Percentiles rank a stretch among this genome's conserved stretches.
phyloP scores from a whole-genome alignment of 2,113 vertebrate genomes.

The Ellobius talpinus region DNA sequence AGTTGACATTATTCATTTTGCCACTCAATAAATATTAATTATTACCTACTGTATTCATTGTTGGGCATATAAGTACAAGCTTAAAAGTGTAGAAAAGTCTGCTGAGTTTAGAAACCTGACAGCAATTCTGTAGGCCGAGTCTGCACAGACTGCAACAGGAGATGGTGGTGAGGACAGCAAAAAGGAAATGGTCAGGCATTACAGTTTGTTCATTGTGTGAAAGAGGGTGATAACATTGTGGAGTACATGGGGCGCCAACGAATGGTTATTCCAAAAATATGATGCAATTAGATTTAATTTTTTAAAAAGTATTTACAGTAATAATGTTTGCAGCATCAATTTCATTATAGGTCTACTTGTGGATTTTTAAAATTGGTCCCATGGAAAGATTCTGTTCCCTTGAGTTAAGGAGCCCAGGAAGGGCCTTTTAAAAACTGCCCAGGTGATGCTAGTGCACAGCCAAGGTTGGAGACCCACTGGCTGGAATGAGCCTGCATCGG shows the following conservation, averaged over 20 bases:
- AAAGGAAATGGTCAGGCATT: background rate
- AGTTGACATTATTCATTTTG: constrained; percentile 58
- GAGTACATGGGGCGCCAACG: background rate
- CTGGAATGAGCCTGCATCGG: background rate
- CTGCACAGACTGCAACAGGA: background rate
- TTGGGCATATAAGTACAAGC: background rate
- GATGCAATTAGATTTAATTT: background rate
- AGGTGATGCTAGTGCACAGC: background rate
- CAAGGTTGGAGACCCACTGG: background rate
- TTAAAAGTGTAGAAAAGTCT: background rate
- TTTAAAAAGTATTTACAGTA: background rate
- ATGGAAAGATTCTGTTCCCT: background rate
- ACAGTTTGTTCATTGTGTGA: background rate
- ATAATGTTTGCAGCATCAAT: background rate
- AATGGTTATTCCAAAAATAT: background rate
- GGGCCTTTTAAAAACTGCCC: background rate
- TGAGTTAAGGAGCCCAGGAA: background rate
- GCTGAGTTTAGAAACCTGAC: background rate
- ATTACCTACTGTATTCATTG: background rate
- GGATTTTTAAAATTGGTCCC: background rate
- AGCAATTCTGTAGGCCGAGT: background rate
- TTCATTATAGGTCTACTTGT: background rate
- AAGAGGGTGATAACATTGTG: background rate
- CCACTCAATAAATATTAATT: constrained; percentile 58
- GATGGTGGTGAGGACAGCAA: too few species aligned